phyloP scores from a whole-genome alignment of 2,888 invertebrate species.

The Drosophila melanosoma region DNA sequence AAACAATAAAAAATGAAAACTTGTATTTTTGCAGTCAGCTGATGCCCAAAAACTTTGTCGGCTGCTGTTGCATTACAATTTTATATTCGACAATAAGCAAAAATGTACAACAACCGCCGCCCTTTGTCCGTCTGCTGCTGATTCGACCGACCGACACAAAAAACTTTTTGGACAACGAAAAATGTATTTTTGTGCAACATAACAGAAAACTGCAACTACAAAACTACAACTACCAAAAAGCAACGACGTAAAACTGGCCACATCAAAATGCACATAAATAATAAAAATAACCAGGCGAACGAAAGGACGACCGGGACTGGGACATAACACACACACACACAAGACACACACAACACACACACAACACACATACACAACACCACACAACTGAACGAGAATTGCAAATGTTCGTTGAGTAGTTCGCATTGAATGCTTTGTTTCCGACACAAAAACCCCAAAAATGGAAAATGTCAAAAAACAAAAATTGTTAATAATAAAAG shows the following conservation, averaged over 20 bases:
- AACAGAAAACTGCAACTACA: conserved; percentile 50
- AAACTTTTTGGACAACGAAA: conserved; percentile 55
- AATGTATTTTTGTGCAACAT: conserved; percentile 51
- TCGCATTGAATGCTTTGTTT: neutral
- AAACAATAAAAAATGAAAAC: neutral
- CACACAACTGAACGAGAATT: conserved; percentile 16
- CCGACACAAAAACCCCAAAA: neutral
- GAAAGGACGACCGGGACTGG: conserved; percentile 52
- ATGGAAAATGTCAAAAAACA: neutral
- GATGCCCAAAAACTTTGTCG: conserved; percentile 47
- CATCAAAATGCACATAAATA: conserved; percentile 81
- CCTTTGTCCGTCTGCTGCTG: neutral
- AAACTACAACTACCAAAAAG: conserved; percentile 42
- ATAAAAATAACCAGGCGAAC: conserved; percentile 69
- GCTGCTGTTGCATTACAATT: conserved; percentile 59
- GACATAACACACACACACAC: conserved; percentile 25
- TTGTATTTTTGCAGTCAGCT: conserved; percentile 40
- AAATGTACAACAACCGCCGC: conserved; percentile 25
- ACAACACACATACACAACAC: neutral
- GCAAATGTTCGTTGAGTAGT: conserved; percentile 1
- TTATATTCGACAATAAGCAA: conserved; percentile 59
- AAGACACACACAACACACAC: conserved; percentile 2
- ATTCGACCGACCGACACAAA: conserved; percentile 1
- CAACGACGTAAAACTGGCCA: conserved; percentile 56
- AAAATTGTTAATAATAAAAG: conserved; percentile 71